Base-by-base conservation (phyloP, 2,797 vertebrate genomes). In the Peromyscus aztecus region DNA sequence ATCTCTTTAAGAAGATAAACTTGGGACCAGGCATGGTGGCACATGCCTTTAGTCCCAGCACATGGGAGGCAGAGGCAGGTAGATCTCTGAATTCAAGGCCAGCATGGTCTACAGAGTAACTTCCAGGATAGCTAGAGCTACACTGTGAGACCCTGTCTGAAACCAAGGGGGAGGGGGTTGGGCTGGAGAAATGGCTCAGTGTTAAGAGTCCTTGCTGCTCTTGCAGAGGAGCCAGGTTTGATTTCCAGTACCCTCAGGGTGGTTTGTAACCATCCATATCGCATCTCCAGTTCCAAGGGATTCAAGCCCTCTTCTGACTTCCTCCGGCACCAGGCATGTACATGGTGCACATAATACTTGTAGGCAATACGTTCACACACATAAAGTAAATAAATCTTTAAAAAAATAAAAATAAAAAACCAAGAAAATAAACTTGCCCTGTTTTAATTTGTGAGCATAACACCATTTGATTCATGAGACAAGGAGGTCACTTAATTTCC, bases 361-460 rank as follows among this genome's bases (percentile, higher is more conserved):
- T 34, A 85, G 21, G 6, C 61, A 67, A n/a, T 49, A 69, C 31
- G 49, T n/a, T 52, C 84, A 69, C 31, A 69, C 34, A n/a, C 34
- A n/a, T 67, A 34, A 67, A 85, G n/a, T 85, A 67, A 52, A 85
- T n/a, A 67, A 49, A 69, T 49, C 43, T 83, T 8, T 69, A 23
- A 83, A n/a, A 34, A 12, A 65, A 49, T 52, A 52, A n/a, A n/a
- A 52, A 52, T 34, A 65, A 21, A 12, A 34, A 65, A 21, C 6
- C 34, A 65, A 86, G 65, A 59, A 77, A 59, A 57, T 63, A 86
- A 94, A 86, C 23, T 87, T 92, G 87, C 34, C 87, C 24, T 87
- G 14, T 61, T 89, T 96, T 71, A 94, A 37, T 87, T 43, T 67
- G 57, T 76, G 92, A 55, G 63, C 88, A 93, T 37, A 81, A 40